phyloP scores from a whole-genome alignment of 2,113 vertebrate genomes.

The Cardinalis cardinalis region DNA sequence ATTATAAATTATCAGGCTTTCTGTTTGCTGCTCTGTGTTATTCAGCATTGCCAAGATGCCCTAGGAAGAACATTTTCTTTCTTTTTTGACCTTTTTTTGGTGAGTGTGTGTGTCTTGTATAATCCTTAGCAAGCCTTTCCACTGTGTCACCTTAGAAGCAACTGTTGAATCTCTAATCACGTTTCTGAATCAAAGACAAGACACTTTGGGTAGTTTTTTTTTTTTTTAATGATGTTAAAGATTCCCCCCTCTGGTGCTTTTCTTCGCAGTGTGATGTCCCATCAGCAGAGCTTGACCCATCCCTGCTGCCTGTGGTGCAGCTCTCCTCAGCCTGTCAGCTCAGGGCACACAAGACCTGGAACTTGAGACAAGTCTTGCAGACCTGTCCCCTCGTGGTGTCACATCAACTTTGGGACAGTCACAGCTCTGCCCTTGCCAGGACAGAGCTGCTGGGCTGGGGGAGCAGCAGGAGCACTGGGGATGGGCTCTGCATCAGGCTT shows the following conservation, averaged over 20 bases:
- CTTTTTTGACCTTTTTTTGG: neutral
- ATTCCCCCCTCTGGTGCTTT: neutral
- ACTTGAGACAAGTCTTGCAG: neutral
- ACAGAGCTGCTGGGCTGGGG: neutral
- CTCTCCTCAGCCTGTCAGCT: conserved; percentile 31
- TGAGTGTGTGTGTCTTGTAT: neutral
- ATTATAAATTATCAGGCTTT: neutral
- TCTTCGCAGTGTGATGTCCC: conserved; percentile 26
- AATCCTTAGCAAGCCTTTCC: neutral
- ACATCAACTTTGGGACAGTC: neutral
- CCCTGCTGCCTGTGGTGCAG: conserved; percentile 45
- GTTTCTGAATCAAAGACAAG: neutral
- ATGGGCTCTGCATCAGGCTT: neutral
- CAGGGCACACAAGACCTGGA: neutral
- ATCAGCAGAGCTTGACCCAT: conserved; percentile 15
- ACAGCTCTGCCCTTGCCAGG: neutral
- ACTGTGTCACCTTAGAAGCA: neutral
- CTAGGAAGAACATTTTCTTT: neutral
- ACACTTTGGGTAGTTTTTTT: neutral
- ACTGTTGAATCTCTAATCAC: neutral
- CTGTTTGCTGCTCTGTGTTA: neutral
- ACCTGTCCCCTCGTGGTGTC: neutral
- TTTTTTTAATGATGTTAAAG: neutral
- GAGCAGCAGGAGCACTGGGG: neutral
- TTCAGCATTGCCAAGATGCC: neutral